Evolutionary conservation across 2,797 vertebrate species (phyloP), one percentile per base, ranked within the genome.

Genomic region (Loriculus beryllinus): DNA sequence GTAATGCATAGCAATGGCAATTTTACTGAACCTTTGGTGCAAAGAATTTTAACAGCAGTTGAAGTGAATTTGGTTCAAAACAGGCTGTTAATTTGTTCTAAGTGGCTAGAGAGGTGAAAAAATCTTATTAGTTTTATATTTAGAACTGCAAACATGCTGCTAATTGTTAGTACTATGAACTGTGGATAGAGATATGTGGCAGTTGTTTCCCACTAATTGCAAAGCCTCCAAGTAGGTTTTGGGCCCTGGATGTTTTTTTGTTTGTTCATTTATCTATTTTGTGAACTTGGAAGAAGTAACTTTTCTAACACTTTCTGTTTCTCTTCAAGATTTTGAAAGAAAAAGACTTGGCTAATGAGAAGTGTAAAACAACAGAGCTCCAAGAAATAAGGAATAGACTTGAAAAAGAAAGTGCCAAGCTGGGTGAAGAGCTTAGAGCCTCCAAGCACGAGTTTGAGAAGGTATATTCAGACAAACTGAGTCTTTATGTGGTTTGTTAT

Each of bases 291-390:
- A 94, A 77, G 43, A 74, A 57, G 20, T 80, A 37, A 48, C 29
- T 59, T 88, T 69, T 87, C 71, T 83, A 57, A 13, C 49, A 69
- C 59, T 85, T 93, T 72, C 82, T 86, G 60, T 97, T 95, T 91
- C 40, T 82, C 23, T 86, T 90, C 19, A 94, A 99, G 99, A 97
- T 95, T 88, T 95, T 98, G 74, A 97, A 98, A 72, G 98, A 98
- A 92, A 98, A 98, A 92, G 98, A 99, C 65, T 96, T 99, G 93
- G 97, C 97, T 94, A 98, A 98, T 96, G 98, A 99, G 97, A 99
- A 97, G 92, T 97, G 96, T 80, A 98, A 97, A 96, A 96, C 96
- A 25, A 97, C 98, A 81, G 99, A 99, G 93, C 96, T 99, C 78
- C 98, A 97, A 90, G 98, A 98, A 97, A 95, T 98, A 90, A 99